Conservation (phyloP, 1,140 invertebrate genomes). For the Panonychus citri region DNA sequence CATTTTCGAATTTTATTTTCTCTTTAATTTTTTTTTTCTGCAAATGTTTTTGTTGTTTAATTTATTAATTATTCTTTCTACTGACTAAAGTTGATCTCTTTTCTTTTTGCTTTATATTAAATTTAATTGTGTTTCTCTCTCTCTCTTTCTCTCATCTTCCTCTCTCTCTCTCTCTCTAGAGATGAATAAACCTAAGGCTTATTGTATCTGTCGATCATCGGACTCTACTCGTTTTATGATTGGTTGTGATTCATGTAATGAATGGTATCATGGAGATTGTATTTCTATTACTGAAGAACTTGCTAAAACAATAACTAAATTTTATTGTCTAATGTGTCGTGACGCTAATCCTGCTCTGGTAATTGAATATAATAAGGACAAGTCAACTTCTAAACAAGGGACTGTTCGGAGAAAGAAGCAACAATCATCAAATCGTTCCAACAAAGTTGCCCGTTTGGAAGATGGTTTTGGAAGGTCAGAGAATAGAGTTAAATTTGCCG, state of each 20-base stretch:
- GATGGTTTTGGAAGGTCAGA: neutral
- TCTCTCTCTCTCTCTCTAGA: too few relatives aligned
- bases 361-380: constrained; percentile 40
- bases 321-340: constrained; percentile 43
- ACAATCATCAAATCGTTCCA: neutral
- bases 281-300: constrained; percentile 80
- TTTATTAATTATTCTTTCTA: too few relatives aligned
- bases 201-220: constrained; percentile 78
- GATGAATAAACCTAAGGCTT: constrained; percentile 33
- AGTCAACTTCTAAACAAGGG: neutral
- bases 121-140: too few relatives aligned
- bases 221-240: constrained; percentile 91
- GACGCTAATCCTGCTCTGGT: constrained; percentile 52
- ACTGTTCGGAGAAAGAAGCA: neutral
- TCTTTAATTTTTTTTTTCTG: too few relatives aligned
- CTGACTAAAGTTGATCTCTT: too few relatives aligned
- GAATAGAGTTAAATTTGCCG: neutral
- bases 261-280: constrained; percentile 96
- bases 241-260: constrained; percentile 86
- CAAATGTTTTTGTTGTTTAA: too few relatives aligned
- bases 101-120: too few relatives aligned
- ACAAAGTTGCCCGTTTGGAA: neutral
- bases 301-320: constrained; percentile 75
- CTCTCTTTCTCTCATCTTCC: too few relatives aligned
- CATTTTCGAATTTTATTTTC: too few relatives aligned